Evolutionary conservation across 2,113 vertebrate genomes (phyloP).

Genomic region (Colossoma macropomum): DNA sequence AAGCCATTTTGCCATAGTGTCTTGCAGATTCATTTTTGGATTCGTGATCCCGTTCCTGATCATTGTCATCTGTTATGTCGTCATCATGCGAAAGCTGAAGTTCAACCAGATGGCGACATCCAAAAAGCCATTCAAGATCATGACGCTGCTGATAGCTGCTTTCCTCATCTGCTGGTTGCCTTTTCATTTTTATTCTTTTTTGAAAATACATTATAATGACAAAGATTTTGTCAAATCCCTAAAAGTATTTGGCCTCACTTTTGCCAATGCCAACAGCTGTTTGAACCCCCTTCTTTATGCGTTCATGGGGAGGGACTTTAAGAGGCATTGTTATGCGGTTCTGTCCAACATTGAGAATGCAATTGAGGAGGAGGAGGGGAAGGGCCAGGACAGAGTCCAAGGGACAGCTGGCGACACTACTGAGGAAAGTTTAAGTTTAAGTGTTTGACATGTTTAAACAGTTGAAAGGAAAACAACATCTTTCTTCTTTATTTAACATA

Average conservation of each 20-base stretch:
- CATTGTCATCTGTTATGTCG: slow-evolving; percentile 80
- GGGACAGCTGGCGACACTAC: slow-evolving; percentile 74
- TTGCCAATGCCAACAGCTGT: slow-evolving; percentile 81
- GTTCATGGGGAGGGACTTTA: not conserved
- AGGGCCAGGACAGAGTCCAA: slow-evolving; percentile 64
- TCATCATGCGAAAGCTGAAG: slow-evolving; percentile 77
- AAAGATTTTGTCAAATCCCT: slow-evolving; percentile 17
- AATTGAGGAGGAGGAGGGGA: slow-evolving; percentile 66
- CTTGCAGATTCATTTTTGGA: slow-evolving; percentile 71
- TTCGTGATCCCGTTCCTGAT: slow-evolving; percentile 51
- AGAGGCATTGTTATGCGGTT: not conserved
- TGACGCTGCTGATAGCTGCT: slow-evolving; percentile 73
- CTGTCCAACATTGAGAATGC: not conserved
- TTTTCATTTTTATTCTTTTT: slow-evolving; percentile 79
- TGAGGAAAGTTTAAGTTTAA: slow-evolving; percentile 56
- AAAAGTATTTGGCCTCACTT: slow-evolving; percentile 19
- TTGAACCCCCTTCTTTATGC: slow-evolving; percentile 57
- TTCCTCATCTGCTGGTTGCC: slow-evolving; percentile 89
- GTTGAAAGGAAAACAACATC: no score
- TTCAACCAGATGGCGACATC: slow-evolving; percentile 56
- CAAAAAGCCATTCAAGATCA: not conserved
- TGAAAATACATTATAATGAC: slow-evolving; percentile 72
- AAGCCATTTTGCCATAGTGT: slow-evolving; percentile 66
- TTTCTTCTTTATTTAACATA: no score
- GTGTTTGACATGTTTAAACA: no score